Conservation (phyloP, 2,888 invertebrate species). For the Rhamphomyia laevipes region DNA sequence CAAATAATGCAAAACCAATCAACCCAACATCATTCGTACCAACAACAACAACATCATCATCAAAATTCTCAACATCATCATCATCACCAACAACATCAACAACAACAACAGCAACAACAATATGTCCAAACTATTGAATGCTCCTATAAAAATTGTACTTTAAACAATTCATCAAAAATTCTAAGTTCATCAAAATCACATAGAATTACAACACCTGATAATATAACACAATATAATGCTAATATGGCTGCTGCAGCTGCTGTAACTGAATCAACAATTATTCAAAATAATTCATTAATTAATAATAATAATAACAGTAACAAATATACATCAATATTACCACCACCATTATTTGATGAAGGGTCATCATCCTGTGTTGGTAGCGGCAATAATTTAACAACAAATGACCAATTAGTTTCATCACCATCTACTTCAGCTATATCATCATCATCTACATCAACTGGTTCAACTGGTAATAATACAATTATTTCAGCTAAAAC, state of each 20-base stretch:
- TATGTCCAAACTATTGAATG: constrained; percentile 24
- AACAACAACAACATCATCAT: constrained; percentile 10
- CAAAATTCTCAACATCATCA: constrained; percentile 14
- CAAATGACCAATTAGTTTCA: constrained; percentile 8
- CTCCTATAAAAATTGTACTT: constrained; percentile 35
- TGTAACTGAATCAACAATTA: constrained; percentile 4
- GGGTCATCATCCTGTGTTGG: background rate
- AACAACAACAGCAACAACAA: constrained; percentile 12
- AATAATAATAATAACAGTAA: background rate
- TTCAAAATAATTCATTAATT: background rate
- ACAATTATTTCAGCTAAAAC: constrained; percentile 20
- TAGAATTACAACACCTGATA: constrained; percentile 12
- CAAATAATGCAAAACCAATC: constrained; percentile 12
- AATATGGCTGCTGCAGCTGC: constrained; percentile 15
- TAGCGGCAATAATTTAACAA: background rate
- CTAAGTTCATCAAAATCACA: constrained; percentile 10
- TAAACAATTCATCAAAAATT: constrained; percentile 19
- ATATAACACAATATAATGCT: constrained; percentile 3
- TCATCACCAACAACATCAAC: constrained; percentile 16
- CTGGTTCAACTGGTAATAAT: constrained; percentile 15
- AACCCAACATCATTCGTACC: constrained; percentile 15
- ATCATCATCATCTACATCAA: constrained; percentile 12
- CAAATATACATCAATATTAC: constrained; percentile 9
- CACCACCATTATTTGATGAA: constrained; percentile 17
- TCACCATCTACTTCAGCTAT: constrained; percentile 13